A percentile compares a stretch with the other conserved stretches of the same genome.
phyloP scores from a whole-genome alignment of 2,888 invertebrate genomes.

The Stramonita haemastoma region DNA sequence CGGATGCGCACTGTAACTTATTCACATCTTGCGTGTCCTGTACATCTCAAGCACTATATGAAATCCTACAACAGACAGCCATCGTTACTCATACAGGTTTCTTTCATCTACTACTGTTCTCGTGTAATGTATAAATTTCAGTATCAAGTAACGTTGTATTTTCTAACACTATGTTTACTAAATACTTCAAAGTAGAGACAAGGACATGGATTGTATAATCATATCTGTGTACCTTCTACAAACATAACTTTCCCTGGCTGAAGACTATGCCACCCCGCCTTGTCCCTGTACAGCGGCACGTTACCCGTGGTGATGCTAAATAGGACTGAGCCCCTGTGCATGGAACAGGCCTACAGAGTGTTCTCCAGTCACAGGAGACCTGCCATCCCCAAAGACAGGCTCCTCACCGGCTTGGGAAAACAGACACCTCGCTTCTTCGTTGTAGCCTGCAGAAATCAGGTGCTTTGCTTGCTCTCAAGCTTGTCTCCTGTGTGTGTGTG shows the following conservation, averaged over 20 bases:
- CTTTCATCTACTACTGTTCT: no score
- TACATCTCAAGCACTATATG: no score
- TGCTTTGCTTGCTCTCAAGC: constrained; percentile 49
- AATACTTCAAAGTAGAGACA: no score
- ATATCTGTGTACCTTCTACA: no score
- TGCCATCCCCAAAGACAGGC: constrained; percentile 84
- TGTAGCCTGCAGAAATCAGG: constrained; percentile 91
- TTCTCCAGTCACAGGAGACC: constrained; percentile 93
- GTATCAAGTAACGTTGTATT: no score
- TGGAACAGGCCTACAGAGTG: constrained; percentile 98
- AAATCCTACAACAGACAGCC: no score
- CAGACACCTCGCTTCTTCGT: constrained; percentile 85
- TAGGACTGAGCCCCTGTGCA: constrained; percentile 95
- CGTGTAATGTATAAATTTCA: no score
- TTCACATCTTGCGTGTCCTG: no score
- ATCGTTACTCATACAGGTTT: no score
- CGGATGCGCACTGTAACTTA: no score
- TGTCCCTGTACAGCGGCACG: constrained; percentile 81
- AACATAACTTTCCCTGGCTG: neutral
- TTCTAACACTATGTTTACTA: no score
- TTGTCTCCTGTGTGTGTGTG: neutral
- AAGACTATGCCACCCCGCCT: neutral
- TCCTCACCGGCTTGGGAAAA: constrained; percentile 70
- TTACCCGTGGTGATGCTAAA: constrained; percentile 92
- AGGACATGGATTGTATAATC: no score